phyloP scores from a whole-genome alignment of 35 echinoderm and acorn worm genomes.

The Ophioderma brevispina region DNA sequence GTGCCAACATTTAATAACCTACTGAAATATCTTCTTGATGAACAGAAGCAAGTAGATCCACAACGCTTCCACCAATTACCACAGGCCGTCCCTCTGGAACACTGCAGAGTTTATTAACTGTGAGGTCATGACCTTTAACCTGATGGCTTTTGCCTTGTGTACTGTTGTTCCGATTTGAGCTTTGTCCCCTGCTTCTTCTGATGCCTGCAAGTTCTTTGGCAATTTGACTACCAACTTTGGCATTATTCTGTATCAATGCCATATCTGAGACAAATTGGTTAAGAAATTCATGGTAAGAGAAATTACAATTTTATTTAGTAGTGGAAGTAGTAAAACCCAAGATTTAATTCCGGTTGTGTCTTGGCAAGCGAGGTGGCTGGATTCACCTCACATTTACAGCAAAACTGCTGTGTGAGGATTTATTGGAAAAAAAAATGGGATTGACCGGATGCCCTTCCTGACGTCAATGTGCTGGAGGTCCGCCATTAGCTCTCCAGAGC shows the following conservation, averaged over 20 bases:
- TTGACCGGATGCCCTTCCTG: no score
- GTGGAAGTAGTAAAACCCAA: no score
- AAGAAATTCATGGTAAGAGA: no score
- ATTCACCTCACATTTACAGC: no score
- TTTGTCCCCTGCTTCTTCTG: background rate
- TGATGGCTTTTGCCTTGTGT: background rate
- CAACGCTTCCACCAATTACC: slow-evolving; percentile 85
- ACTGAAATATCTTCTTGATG: slow-evolving; percentile 36
- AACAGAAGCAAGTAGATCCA: slow-evolving; percentile 59
- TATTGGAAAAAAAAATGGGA: no score
- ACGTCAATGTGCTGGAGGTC: no score
- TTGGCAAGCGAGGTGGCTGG: no score
- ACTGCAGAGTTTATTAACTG: background rate
- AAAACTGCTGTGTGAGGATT: no score
- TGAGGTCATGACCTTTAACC: background rate
- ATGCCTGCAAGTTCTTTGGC: slow-evolving; percentile 75
- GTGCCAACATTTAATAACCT: no score
- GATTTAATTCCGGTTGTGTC: no score
- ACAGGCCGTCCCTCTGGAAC: slow-evolving; percentile 49
- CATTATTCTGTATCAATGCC: slow-evolving; percentile 88
- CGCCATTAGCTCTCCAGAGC: no score
- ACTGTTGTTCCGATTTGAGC: background rate
- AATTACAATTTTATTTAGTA: no score
- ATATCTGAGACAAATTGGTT: slow-evolving; percentile 41
- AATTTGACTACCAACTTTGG: slow-evolving; percentile 80